Percentiles rank a stretch among this genome's conserved stretches.
These are phyloP conservation scores for Ernsta delagoae DNA, from an alignment of 2,888 invertebrate genomes.

Conservation along the genomic window DNA sequence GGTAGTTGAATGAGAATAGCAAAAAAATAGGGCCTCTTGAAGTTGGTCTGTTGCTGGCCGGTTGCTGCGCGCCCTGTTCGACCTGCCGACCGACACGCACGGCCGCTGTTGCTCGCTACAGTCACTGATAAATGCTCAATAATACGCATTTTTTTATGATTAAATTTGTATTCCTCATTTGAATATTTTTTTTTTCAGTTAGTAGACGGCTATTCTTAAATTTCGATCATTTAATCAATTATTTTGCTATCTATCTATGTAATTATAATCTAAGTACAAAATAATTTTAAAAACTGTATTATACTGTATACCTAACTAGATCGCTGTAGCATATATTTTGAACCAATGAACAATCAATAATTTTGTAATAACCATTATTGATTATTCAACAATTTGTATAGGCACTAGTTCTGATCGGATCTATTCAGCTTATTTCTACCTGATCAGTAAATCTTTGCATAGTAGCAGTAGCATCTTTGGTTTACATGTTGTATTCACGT, in stretches of 20 bases:
- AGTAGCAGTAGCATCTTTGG: conserved; percentile 1
- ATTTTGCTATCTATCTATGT: too few relatives aligned
- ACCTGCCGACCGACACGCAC: too few relatives aligned
- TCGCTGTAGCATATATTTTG: neutral
- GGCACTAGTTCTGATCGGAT: conserved; percentile 15
- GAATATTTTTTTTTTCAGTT: too few relatives aligned
- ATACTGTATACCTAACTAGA: neutral
- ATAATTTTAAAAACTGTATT: too few relatives aligned
- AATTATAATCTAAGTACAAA: too few relatives aligned
- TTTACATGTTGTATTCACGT: conserved; percentile 25
- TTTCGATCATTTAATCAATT: too few relatives aligned
- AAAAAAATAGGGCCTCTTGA: conserved; percentile 49
- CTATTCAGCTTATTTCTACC: conserved; percentile 14
- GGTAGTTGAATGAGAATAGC: conserved; percentile 71
- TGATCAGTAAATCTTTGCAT: conserved; percentile 8
- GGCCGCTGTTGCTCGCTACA: too few relatives aligned
- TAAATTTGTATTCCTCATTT: too few relatives aligned
- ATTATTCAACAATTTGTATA: conserved; percentile 1
- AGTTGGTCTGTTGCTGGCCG: conserved; percentile 43
- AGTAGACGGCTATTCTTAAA: too few relatives aligned
- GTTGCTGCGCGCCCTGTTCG: neutral
- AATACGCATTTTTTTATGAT: neutral
- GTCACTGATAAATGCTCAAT: too few relatives aligned
- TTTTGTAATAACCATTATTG: neutral
- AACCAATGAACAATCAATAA: neutral